phyloP scores from a whole-genome alignment of 2,888 invertebrate species.

The Drosophila cracens region DNA sequence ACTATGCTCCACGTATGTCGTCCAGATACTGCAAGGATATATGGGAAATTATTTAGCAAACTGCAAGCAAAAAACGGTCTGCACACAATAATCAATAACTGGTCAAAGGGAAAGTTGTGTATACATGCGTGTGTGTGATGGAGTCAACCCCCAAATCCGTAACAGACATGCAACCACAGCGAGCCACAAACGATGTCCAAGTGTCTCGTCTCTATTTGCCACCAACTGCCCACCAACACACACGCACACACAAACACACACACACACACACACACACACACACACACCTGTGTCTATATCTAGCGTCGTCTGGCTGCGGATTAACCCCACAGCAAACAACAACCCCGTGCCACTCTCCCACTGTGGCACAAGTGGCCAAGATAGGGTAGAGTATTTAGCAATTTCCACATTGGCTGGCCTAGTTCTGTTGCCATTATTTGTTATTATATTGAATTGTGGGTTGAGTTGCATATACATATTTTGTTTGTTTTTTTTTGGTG shows the following conservation, averaged over 20 bases:
- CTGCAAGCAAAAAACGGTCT: constrained; percentile 12
- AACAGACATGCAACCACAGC: constrained; percentile 51
- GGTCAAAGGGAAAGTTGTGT: constrained; percentile 51
- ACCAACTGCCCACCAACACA: constrained; percentile 2
- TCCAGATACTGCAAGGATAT: constrained; percentile 45
- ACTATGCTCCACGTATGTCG: constrained; percentile 24
- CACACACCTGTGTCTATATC: constrained; percentile 39
- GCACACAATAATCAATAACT: constrained; percentile 63
- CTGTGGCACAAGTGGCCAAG: constrained; percentile 33
- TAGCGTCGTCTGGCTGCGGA: constrained; percentile 50
- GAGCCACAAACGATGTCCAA: constrained; percentile 17
- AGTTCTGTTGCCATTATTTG: constrained; percentile 65
- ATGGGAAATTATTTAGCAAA: constrained; percentile 43
- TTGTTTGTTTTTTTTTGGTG: constrained; percentile 26
- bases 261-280: constrained; percentile 8
- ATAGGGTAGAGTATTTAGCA: constrained; percentile 33
- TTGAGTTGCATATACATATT: constrained; percentile 7
- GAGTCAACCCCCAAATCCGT: constrained; percentile 68
- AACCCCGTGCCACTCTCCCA: constrained; percentile 16
- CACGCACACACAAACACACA: constrained; percentile 4
- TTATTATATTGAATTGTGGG: constrained; percentile 55
- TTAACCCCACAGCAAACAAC: constrained; percentile 53
- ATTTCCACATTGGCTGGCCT: constrained; percentile 61
- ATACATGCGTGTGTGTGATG: not conserved
- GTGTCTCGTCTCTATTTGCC: constrained; percentile 40